Evolutionary conservation across 1,140 invertebrate species (phyloP), one percentile per base, ranked within the genome.

Genomic region (Ridgeia piscesae): DNA sequence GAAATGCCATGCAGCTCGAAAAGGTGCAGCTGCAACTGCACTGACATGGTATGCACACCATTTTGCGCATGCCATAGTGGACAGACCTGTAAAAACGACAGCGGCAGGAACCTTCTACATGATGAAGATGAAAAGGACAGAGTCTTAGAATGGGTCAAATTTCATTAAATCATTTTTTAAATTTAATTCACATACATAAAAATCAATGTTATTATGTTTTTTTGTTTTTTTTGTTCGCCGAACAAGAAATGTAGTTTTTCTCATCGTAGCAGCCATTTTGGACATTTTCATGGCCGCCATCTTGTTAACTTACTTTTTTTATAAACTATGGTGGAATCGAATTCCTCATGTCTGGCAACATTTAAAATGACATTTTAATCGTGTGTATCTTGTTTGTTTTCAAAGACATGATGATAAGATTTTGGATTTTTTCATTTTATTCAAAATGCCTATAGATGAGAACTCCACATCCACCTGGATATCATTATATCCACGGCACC

Each of bases 361-460:
- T 35, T 8, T 91, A 33, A 33, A 91, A 35, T 4, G 14, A 91
- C 31, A 35, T 42, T 34, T 33, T 33, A 34, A 91, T 91, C 35
- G 34, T 35, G 33, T 33, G 34, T 35, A 35, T n/a, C 91, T 35
- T 91, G 31, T 42, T 14, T 91, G 31, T 89, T 90, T 35, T 88
- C 93, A 92, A 89, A n/a, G 91, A 92, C 77, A 88, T 42, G 92
- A 33, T 0, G 27, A 89, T n/a, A 33, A 89, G 42, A 88, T 92
- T 92, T 89, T 89, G 34, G 90, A 77, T 92, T 89, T 92, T 89
- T 92, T 89, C 89, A 77, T 92, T 89, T 92, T 89, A 90, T 33
- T 92, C 92, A 89, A 77, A 89, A 77, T 92, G 77, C 35, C 92
- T 88, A 33, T 89, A 33, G 88, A 11, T 92, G 77, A 89, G 6